These are phyloP conservation scores for Drosophila birchii DNA, from an alignment of 2,888 invertebrate species.

Conservation along the genomic window DNA sequence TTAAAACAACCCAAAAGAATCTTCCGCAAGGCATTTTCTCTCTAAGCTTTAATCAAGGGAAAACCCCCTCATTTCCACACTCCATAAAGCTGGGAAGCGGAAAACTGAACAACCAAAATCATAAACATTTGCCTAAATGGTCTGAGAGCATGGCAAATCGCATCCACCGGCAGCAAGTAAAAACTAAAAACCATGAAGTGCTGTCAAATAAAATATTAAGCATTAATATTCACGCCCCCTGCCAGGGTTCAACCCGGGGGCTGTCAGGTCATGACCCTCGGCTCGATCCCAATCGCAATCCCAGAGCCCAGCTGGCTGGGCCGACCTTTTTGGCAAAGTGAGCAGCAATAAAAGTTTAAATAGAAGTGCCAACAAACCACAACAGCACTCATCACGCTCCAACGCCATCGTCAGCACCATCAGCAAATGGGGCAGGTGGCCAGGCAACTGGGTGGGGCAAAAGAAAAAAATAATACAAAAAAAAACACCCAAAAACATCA, in stretches of 20 bases:
- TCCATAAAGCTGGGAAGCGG: constrained; percentile 28
- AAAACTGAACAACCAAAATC: constrained; percentile 32
- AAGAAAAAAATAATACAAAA: constrained; percentile 5
- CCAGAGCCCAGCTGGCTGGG: constrained; percentile 30
- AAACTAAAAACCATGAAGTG: constrained; percentile 59
- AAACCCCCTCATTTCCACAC: constrained; percentile 26
- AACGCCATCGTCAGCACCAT: constrained; percentile 54
- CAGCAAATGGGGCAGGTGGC: constrained; percentile 34
- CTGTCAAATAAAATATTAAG: constrained; percentile 54
- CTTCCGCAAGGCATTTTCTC: neutral
- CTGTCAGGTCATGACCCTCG: constrained; percentile 28
- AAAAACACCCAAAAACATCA: constrained; percentile 8
- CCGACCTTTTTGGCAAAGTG: constrained; percentile 59
- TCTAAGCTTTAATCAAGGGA: constrained; percentile 36
- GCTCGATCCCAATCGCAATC: constrained; percentile 17
- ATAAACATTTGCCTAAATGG: constrained; percentile 47
- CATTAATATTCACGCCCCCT: constrained; percentile 66
- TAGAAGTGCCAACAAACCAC: constrained; percentile 80
- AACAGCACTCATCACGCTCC: constrained; percentile 79
- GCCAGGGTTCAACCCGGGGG: constrained; percentile 1
- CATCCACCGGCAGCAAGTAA: constrained; percentile 38
- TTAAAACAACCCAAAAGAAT: neutral
- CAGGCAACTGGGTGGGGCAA: constrained; percentile 9
- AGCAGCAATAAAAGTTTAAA: constrained; percentile 80
- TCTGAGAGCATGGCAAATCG: constrained; percentile 33